phyloP scores from a whole-genome alignment of 53 echinoderm and acorn worm species.

The Mesocentrotus franciscanus region DNA sequence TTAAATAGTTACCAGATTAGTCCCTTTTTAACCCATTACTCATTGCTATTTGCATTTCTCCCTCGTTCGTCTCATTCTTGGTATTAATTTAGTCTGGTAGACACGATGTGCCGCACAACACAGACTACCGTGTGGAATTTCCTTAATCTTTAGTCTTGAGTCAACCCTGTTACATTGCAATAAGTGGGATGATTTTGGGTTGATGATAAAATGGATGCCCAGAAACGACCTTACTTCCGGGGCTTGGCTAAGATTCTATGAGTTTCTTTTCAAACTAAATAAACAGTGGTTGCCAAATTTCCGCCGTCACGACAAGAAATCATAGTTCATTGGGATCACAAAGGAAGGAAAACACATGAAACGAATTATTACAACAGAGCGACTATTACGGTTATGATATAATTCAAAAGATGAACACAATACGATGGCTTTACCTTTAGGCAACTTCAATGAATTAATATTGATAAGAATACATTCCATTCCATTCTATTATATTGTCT shows the following conservation, averaged over 20 bases:
- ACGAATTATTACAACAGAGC: neutral
- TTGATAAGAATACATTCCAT: no score
- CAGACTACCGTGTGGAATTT: neutral
- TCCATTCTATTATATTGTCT: neutral
- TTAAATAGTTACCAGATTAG: neutral
- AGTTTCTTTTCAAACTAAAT: constrained; percentile 31
- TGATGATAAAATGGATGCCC: neutral
- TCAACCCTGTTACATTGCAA: neutral
- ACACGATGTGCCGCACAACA: neutral
- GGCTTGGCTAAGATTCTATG: neutral
- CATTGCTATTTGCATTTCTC: neutral
- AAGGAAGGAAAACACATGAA: neutral
- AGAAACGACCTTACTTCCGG: constrained; percentile 33
- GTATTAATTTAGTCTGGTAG: neutral
- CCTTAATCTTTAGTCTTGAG: neutral
- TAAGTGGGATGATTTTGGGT: neutral
- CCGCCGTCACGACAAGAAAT: neutral
- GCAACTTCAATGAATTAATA: neutral
- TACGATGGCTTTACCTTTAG: neutral
- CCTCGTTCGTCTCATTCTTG: neutral
- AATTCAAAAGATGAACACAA: neutral
- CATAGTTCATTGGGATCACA: neutral
- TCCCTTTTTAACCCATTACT: neutral
- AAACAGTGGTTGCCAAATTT: neutral
- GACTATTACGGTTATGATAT: neutral